These are phyloP conservation scores for Tetranychus piercei DNA, from an alignment of 2,888 invertebrate species.

Conservation along the genomic window DNA sequence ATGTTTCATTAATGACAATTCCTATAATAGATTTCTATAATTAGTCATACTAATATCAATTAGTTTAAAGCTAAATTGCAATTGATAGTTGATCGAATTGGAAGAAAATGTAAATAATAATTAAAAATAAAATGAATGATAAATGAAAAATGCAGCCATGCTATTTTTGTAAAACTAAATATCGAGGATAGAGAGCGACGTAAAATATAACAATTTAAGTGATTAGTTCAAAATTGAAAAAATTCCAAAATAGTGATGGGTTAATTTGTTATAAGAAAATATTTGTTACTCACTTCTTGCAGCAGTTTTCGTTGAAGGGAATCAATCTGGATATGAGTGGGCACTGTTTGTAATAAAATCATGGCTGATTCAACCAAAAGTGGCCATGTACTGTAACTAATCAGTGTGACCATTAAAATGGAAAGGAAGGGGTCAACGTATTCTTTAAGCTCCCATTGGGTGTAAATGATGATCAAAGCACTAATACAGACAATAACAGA, in stretches of 20 bases:
- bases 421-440: slow-evolving; percentile 82
- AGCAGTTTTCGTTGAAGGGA: slow-evolving; percentile 20
- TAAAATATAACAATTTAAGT: too few relatives aligned
- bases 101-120: too few relatives aligned
- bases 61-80: too few relatives aligned
- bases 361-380: slow-evolving; percentile 77
- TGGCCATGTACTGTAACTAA: slow-evolving; percentile 79
- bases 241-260: neutral
- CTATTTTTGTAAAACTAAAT: too few relatives aligned
- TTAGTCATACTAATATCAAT: too few relatives aligned
- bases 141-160: too few relatives aligned
- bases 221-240: too few relatives aligned
- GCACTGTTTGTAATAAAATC: slow-evolving; percentile 91
- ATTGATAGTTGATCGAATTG: too few relatives aligned
- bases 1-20: too few relatives aligned
- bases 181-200: too few relatives aligned
- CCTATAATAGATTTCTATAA: too few relatives aligned
- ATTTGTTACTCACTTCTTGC: neutral
- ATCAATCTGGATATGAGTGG: slow-evolving; percentile 67
- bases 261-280: neutral
- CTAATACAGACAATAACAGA: slow-evolving; percentile 76
- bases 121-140: too few relatives aligned
- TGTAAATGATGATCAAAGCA: slow-evolving; percentile 51
- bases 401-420: slow-evolving; percentile 62
- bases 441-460: slow-evolving; percentile 48